These are phyloP conservation scores for Diabrotica balteata DNA, from an alignment of 2,888 invertebrate species.

Conservation along the genomic window DNA sequence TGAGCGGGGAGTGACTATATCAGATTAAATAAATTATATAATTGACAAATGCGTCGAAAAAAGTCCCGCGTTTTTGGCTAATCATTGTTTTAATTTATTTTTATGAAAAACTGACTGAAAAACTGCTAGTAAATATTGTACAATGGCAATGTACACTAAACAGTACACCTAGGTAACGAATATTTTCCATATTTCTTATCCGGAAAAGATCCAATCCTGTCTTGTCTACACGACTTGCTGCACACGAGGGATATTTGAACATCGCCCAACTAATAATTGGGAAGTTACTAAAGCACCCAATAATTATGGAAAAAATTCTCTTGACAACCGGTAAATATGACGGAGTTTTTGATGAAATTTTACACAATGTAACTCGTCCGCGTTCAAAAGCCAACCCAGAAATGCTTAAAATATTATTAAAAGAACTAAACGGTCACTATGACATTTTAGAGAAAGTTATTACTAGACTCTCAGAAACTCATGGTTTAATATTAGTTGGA, in stretches of 20 bases:
- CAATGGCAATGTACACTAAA: too few species aligned
- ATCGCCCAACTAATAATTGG: conserved; percentile 1
- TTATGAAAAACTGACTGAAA: too few species aligned
- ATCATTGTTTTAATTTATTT: too few species aligned
- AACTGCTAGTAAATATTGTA: too few species aligned
- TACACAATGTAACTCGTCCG: neutral
- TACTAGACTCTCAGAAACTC: neutral
- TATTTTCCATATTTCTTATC: too few species aligned
- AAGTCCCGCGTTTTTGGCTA: too few species aligned
- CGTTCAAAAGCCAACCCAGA: neutral
- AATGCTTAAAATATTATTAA: neutral
- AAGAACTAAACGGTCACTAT: neutral
- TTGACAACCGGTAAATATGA: conserved; percentile 3
- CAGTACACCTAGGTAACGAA: too few species aligned
- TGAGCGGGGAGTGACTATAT: too few species aligned
- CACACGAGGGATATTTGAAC: conserved; percentile 1
- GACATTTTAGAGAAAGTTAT: conserved; percentile 5
- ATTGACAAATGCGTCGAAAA: too few species aligned
- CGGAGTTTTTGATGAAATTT: conserved; percentile 1
- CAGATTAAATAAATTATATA: too few species aligned
- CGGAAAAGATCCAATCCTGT: neutral
- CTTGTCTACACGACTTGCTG: neutral
- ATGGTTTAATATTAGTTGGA: conserved; percentile 9
- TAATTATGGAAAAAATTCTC: neutral
- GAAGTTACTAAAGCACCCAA: neutral